These are phyloP conservation scores for Ctenochaetus hawaiiensis DNA, from an alignment of 2,797 vertebrate species.

Conservation along the genomic window DNA sequence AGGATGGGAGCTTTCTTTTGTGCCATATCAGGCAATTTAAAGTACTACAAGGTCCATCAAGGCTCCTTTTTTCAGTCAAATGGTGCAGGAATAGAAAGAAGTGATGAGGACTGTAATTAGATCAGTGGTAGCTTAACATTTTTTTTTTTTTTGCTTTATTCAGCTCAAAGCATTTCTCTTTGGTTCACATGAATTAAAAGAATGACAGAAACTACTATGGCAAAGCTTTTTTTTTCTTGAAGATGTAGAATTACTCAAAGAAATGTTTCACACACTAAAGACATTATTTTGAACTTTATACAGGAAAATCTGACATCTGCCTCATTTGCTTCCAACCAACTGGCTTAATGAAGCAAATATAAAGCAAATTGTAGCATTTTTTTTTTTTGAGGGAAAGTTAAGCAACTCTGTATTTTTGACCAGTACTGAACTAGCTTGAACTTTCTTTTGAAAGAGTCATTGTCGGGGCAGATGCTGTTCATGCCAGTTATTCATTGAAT, in stretches of 20 bases:
- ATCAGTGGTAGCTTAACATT: background rate
- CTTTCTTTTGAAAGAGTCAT: too few species aligned
- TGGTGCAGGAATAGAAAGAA: background rate
- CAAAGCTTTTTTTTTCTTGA: background rate
- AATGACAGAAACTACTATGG: background rate
- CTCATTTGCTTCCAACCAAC: background rate
- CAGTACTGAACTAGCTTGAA: too few species aligned
- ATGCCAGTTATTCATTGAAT: too few species aligned
- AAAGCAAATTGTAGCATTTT: background rate
- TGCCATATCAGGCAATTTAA: constrained; percentile 7
- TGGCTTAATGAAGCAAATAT: background rate
- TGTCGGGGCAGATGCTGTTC: too few species aligned
- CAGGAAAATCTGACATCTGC: background rate
- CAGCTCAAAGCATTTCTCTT: background rate
- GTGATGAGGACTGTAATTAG: constrained; percentile 3
- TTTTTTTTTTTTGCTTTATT: background rate
- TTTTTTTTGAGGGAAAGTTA: too few species aligned
- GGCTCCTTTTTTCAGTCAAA: background rate
- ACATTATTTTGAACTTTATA: background rate
- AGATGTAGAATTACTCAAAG: background rate
- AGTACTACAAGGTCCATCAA: constrained; percentile 1
- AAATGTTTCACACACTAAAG: background rate
- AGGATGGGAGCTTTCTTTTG: background rate
- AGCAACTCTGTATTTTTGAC: too few species aligned
- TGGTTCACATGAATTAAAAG: background rate